These are phyloP conservation scores for Potamarius usumacintae DNA, from an alignment of 2,113 vertebrate genomes.

Conservation along the genomic window DNA sequence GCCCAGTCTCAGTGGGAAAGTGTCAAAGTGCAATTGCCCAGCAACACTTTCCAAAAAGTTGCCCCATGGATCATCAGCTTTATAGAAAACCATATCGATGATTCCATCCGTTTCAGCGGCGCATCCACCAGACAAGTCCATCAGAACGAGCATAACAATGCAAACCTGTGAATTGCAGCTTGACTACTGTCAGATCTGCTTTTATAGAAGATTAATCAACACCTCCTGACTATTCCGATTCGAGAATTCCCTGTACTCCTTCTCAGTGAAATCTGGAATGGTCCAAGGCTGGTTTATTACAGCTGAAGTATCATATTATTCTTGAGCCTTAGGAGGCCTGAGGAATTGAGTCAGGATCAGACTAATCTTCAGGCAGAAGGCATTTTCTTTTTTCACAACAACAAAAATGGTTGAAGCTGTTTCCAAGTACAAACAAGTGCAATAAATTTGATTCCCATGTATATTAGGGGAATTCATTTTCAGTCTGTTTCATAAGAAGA, in stretches of 20 bases:
- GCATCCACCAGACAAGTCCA: background rate
- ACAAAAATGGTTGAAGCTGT: background rate
- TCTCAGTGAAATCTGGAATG: background rate
- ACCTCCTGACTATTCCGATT: background rate
- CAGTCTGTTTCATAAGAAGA: too few species aligned
- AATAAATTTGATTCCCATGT: background rate
- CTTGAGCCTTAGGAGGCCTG: background rate
- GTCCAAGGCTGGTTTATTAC: background rate
- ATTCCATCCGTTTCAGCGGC: background rate
- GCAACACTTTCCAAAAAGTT: too few species aligned
- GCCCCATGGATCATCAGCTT: too few species aligned
- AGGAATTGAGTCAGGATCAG: slow-evolving; percentile 1
- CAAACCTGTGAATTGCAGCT: background rate
- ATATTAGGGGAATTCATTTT: too few species aligned
- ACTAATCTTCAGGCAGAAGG: background rate
- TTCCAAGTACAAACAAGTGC: background rate
- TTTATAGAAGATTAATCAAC: background rate
- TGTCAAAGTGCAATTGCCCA: too few species aligned
- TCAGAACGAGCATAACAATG: background rate
- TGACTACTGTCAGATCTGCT: background rate
- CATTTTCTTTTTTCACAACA: background rate
- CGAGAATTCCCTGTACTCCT: background rate
- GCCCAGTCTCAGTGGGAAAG: too few species aligned
- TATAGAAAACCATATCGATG: background rate
- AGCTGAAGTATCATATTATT: slow-evolving; percentile 7